Percentiles rank a stretch among this genome's conserved stretches.
Conservation (phyloP, 2,113 vertebrate species). For the Gobiocypris rarus region DNA sequence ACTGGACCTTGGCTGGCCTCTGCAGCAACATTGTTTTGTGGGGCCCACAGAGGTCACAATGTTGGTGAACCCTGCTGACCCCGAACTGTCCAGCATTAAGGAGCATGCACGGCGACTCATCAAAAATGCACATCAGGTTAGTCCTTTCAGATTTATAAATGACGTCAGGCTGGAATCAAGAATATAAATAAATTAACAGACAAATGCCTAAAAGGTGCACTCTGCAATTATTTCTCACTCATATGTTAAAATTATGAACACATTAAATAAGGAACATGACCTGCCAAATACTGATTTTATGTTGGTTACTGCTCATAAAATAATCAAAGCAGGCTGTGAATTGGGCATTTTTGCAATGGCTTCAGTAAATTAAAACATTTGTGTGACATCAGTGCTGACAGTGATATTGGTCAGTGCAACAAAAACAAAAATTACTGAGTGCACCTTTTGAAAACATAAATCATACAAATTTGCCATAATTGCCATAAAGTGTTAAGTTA, state of each 20-base stretch:
- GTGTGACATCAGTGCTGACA: background rate
- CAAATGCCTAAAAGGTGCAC: no score
- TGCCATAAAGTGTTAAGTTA: no score
- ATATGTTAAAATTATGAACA: background rate
- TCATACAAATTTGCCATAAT: background rate
- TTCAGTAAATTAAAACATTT: background rate
- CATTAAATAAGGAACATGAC: background rate
- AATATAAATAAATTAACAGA: no score
- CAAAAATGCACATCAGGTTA: constrained; percentile 90
- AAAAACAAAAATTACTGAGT: background rate
- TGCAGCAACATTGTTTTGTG: constrained; percentile 82
- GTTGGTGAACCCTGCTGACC: constrained; percentile 88
- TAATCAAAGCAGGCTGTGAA: background rate
- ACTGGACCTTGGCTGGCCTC: constrained; percentile 94
- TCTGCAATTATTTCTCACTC: no score
- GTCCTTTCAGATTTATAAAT: constrained; percentile 32
- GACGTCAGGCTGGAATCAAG: background rate
- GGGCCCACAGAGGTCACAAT: constrained; percentile 94
- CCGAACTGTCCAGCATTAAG: constrained; percentile 93
- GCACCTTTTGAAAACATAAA: background rate
- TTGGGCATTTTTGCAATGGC: background rate
- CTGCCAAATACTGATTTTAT: background rate
- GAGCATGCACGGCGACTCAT: constrained; percentile 93
- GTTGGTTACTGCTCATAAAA: background rate
- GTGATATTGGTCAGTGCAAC: background rate